Evolutionary conservation across 2,888 invertebrate species (phyloP), one percentile per base, ranked within the genome.

Genomic region (Antitype chi): DNA sequence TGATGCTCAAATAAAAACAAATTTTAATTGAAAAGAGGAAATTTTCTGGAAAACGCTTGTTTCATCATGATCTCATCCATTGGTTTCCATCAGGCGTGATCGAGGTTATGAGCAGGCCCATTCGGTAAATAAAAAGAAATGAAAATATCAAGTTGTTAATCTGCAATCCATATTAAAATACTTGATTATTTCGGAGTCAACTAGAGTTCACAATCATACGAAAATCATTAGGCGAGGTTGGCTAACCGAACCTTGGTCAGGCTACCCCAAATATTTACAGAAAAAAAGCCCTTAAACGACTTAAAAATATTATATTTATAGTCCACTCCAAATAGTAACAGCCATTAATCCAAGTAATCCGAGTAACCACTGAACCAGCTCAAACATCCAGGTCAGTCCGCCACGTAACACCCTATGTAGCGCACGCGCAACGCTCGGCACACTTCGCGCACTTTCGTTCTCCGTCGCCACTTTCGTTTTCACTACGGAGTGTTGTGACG

Each of bases 401-500:
- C 86, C 78, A 87, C 89, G 88, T 81, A 78, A 82, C 81, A 81
- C 78, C 80, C 74, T 75, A 86, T 82, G 89, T 85, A 70, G 85
- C 72, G 73, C 88, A 83, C 69, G 86, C 85, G 76, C 84, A 70
- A 76, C 82, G 78, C 70, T 75, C 84, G 88, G 80, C 80, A 85
- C 86, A 89, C 90, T 89, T 89, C 83, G 83, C 64, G 80, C 85
- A 91, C 93, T 93, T 92, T 93, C 93, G 80, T 86, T 92, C 90
- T 91, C 91, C 71, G 75, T 77, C 68, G 85, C 85, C 85, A 92
- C 92, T 93, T 93, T 93, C 93, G 89, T 89, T 93, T 93, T 92
- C 92, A 81, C 86, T 85, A 86, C 68, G 38, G 59, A 86, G 84
- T 81, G 81, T 75, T 7, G 70, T 89, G 87, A 89, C 87, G 89